A percentile compares a stretch with the other conserved stretches of the same genome.
Conservation (phyloP, 1,140 invertebrate species). For the Vollenhovia emeryi region DNA sequence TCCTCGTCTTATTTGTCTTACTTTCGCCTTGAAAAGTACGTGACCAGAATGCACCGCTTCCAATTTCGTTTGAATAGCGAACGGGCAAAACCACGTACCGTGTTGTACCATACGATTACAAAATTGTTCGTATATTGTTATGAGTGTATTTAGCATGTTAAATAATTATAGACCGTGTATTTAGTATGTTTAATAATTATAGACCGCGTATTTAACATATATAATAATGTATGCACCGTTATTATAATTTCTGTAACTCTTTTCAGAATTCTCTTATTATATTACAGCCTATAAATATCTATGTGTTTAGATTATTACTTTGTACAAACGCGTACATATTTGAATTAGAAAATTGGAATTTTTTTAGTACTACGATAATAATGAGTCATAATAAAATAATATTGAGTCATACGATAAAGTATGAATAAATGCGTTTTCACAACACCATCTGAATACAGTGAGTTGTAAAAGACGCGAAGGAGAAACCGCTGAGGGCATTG, state of each 20-base stretch:
- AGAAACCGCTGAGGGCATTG: too few species aligned
- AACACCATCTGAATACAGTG: not conserved
- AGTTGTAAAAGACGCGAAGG: too few species aligned
- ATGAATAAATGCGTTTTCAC: not conserved
- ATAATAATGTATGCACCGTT: not conserved
- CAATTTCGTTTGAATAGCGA: constrained; percentile 27
- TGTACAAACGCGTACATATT: not conserved
- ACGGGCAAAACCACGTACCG: not conserved
- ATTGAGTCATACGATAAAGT: not conserved
- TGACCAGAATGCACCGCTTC: constrained; percentile 6
- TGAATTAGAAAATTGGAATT: too few species aligned
- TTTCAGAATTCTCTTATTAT: not conserved
- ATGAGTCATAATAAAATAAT: not conserved
- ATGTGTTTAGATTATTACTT: not conserved
- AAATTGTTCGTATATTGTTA: not conserved
- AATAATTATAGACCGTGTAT: not conserved
- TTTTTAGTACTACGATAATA: too few species aligned
- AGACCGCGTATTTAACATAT: not conserved
- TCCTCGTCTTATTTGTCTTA: constrained; percentile 29
- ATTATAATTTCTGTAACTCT: not conserved
- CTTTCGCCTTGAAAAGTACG: constrained; percentile 30
- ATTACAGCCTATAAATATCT: not conserved
- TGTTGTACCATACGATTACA: constrained; percentile 9
- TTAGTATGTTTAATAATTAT: constrained; percentile 1
- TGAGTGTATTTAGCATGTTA: not conserved